These are phyloP conservation scores for Protaetia brevitarsis DNA, from an alignment of 1,140 invertebrate species.

Conservation along the genomic window DNA sequence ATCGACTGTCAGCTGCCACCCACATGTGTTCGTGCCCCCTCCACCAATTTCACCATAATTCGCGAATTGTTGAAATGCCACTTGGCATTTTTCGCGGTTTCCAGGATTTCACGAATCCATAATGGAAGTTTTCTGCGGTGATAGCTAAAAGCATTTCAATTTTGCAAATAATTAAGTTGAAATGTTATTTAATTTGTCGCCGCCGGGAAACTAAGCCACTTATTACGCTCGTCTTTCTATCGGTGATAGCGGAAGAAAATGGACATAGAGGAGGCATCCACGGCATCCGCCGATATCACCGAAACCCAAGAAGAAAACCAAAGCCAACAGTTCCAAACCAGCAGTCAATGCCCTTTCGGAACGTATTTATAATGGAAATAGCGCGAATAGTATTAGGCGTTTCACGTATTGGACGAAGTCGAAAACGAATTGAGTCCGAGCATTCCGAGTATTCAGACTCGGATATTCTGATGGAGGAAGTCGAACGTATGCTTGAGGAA, in stretches of 20 bases:
- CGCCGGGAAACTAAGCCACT: slow-evolving; percentile 36
- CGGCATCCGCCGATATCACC: slow-evolving; percentile 2
- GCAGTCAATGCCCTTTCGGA: neutral
- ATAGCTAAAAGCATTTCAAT: slow-evolving; percentile 45
- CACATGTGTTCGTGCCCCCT: too few species aligned
- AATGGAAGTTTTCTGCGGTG: slow-evolving; percentile 38
- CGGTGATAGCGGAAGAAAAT: neutral
- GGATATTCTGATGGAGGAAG: slow-evolving; percentile 79
- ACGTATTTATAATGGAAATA: slow-evolving; percentile 16
- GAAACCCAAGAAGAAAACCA: too few species aligned
- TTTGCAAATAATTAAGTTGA: slow-evolving; percentile 40
- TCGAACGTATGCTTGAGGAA: slow-evolving; percentile 86
- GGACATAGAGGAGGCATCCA: slow-evolving; percentile 16
- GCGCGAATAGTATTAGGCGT: slow-evolving; percentile 55
- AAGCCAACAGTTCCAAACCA: neutral
- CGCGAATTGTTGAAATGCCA: neutral
- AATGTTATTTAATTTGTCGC: slow-evolving; percentile 45
- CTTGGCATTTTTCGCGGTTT: neutral
- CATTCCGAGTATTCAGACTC: slow-evolving; percentile 58
- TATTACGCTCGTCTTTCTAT: neutral
- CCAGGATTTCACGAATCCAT: neutral
- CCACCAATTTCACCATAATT: neutral
- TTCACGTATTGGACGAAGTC: slow-evolving; percentile 77
- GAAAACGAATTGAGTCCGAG: slow-evolving; percentile 58
- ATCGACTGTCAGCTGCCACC: too few species aligned